Conservation (phyloP, 2,797 vertebrate genomes). For the Diceros bicornis region DNA sequence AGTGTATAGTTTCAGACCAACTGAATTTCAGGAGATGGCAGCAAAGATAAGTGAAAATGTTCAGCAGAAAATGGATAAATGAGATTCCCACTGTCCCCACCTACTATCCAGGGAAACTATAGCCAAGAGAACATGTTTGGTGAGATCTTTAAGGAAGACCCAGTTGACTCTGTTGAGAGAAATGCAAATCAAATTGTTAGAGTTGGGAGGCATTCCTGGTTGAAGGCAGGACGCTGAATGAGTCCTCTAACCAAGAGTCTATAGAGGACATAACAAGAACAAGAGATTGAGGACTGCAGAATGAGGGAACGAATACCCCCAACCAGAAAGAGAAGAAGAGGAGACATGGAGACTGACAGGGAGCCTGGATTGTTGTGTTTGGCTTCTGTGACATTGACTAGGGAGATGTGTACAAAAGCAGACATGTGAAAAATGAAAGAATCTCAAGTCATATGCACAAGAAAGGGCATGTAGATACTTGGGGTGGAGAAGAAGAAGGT, state of each 20-base stretch:
- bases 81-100: not conserved
- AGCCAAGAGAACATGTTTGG: not conserved
- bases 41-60: not conserved
- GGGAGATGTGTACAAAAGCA: not conserved
- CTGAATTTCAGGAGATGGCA: not conserved
- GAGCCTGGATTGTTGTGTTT: not conserved
- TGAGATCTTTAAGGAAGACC: not conserved
- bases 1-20: not conserved
- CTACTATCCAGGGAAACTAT: not conserved
- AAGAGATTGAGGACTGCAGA: not conserved
- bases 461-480: not conserved
- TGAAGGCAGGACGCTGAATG: not conserved
- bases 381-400: not conserved
- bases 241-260: not conserved
- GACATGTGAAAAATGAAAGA: not conserved
- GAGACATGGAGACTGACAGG: not conserved
- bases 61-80: not conserved
- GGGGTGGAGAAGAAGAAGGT: not conserved
- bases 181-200: not conserved
- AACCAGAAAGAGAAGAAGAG: not conserved
- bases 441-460: not conserved
- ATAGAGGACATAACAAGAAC: not conserved
- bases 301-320: not conserved
- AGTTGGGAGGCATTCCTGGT: not conserved
- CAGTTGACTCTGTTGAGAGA: not conserved